Percentiles rank a stretch among this genome's conserved stretches.
phyloP scores from a whole-genome alignment of 2,888 invertebrate species.

The Camponotus fellah region DNA sequence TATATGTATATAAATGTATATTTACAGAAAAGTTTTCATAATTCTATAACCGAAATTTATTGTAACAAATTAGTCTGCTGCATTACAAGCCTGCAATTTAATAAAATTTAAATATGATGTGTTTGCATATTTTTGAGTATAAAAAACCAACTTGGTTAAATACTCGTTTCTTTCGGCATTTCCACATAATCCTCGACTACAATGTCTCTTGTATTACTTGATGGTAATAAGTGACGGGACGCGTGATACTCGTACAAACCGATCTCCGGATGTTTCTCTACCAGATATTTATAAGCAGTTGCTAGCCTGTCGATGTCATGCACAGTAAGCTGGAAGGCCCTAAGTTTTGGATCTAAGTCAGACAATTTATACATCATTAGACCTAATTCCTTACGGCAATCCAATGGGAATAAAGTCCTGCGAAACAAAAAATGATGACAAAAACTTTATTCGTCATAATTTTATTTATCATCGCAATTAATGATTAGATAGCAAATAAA shows the following conservation, averaged over 20 bases:
- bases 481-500: conserved; percentile 40
- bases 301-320: conserved; percentile 93
- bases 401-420: conserved; percentile 92
- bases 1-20: conserved; percentile 74
- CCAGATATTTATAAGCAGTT: conserved; percentile 91
- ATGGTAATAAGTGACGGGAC: conserved; percentile 77
- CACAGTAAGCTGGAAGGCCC: conserved; percentile 92
- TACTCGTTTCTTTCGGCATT: neutral
- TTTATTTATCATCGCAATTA: neutral
- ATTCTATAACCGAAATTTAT: conserved; percentile 63
- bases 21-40: conserved; percentile 52
- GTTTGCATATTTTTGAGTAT: neutral
- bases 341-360: conserved; percentile 90
- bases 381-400: conserved; percentile 89
- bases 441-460: conserved; percentile 2
- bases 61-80: conserved; percentile 70
- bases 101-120: conserved; percentile 74
- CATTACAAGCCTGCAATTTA: conserved; percentile 66
- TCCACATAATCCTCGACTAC: conserved; percentile 31
- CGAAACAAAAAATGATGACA: conserved; percentile 58
- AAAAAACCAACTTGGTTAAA: neutral
- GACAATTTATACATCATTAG: conserved; percentile 90
- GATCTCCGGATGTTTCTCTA: conserved; percentile 90
- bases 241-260: conserved; percentile 91
- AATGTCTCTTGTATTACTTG: conserved; percentile 58